Evolutionary conservation across 2,113 vertebrate species (phyloP), one percentile per base, ranked within the genome.

Genomic region (Notothenia rossii): DNA sequence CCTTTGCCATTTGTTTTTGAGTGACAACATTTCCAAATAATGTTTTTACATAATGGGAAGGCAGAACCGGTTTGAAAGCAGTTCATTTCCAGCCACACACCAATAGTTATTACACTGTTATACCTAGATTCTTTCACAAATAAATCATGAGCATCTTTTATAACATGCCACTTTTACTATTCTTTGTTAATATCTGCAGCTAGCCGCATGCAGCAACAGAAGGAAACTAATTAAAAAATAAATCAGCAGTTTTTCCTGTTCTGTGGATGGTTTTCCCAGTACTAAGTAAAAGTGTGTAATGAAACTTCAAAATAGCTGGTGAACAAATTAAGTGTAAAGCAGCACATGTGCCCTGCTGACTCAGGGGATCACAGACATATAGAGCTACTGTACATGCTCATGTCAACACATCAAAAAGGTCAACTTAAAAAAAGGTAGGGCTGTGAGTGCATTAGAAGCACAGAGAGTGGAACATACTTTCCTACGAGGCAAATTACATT

Each of bases 371-470:
- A 79, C 49, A 83, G 46, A 54, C 40, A 55, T 20, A 51, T 61
- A 84, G 64, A 69, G 71, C 71, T 53, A 81, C 88, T 72, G 77
- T 77, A 59, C 43, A 62, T 79, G 63, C 70, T 55, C 6, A 63
- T 51, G 51, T 53, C 61, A 72, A 82, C 86, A 83, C 88, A 84
- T 89, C 64, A 88, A 82, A 82, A 78, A 40, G 36, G 87, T 36
- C 17, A 81, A 86, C 73, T 59, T 66, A 45, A 15, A 77, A 43
- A 71, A 43, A 68, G 62, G 0, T 8, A 25, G 15, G 20, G 17
- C 48, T 46, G 22, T 36, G 18, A 83, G 72, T 65, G 56, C 29
- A 80, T 58, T n/a, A 62, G 43, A 71, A 74, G 77, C 54, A 2
- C 1, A 61, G 14, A 60, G 1, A 49, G 18, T 22, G 81, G 86